Evolutionary conservation across 1,140 invertebrate species (phyloP).

Genomic region (Drosophila micromelanica): DNA sequence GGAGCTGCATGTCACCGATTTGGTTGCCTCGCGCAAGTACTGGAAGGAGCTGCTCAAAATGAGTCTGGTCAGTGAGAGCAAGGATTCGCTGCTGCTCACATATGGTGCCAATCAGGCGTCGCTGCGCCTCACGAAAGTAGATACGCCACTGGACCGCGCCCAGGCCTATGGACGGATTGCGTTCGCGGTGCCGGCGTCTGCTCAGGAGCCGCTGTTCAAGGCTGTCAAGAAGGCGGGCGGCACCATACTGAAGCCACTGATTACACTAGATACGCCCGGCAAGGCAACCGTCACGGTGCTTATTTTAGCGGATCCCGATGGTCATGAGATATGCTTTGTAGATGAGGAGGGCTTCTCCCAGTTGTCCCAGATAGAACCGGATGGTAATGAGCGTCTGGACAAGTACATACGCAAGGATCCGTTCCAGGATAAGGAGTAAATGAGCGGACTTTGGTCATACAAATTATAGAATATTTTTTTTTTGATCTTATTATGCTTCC

Average conservation of each 20-base stretch:
- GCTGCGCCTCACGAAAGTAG: constrained; percentile 89
- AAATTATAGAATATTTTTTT: constrained; percentile 18
- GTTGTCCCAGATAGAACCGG: constrained; percentile 94
- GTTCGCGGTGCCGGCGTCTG: constrained; percentile 92
- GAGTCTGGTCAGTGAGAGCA: constrained; percentile 87
- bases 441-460: no score
- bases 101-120: constrained; percentile 89
- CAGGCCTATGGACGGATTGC: constrained; percentile 98
- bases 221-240: constrained; percentile 89
- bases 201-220: constrained; percentile 91
- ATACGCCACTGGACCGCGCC: constrained; percentile 90
- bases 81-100: constrained; percentile 87
- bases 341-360: constrained; percentile 97
- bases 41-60: constrained; percentile 93
- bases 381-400: constrained; percentile 91
- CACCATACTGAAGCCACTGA: constrained; percentile 94
- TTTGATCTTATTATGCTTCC: no score
- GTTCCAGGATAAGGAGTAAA: constrained; percentile 62
- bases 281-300: constrained; percentile 98
- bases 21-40: constrained; percentile 91
- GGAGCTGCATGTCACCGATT: constrained; percentile 91
- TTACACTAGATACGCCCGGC: constrained; percentile 96
- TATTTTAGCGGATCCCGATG: constrained; percentile 98
- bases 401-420: constrained; percentile 88
- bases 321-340: constrained; percentile 99